Evolutionary conservation across 2,888 invertebrate species (phyloP), one percentile per base, ranked within the genome.

Genomic region (Cordilura impudica): DNA sequence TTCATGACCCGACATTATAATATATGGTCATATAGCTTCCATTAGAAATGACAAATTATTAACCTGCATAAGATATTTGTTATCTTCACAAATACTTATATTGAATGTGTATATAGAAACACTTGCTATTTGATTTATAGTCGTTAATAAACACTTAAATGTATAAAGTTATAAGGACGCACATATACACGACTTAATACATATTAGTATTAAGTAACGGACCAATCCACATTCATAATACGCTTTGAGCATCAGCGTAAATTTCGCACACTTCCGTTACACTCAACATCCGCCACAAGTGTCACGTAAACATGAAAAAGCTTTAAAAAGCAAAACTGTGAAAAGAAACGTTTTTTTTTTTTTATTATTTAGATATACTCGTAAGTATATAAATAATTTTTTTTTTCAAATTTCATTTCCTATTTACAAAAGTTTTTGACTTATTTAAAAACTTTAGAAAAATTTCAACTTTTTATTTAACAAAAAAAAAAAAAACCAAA

Each of bases 261-360:
- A 60, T 58, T 70, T 79, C 61, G 53, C 60, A 70, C 53, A 74
- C 26, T 71, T 79, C 75, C 71, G 66, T 47, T 65, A 39, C 35
- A 61, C 19, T 66, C 23, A 54, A 26, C 60, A 49, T 80, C 79
- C 79, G 56, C 51, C 78, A 66, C 65, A 78, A 56, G 58, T 67
- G 66, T 66, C 66, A 67, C 45, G 39, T 39, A 23, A 26, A 54
- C 74, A 69, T 58, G 23, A 54, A 67, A 73, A 69, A 31, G 61
- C 67, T 49, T 56, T 35, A 60, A n/a, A n/a, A 49, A 54, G 45
- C 35, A 60, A 72, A 77, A 71, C 23, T 43, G 18, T 54, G 53
- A 54, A 14, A n/a, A 26, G 26, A 19, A 66, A 53, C 23, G n/a
- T 47, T 49, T 60, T 26, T 45, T n/a, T 19, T 23, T 60, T 4